A percentile compares a stretch with the other conserved stretches of the same genome.
These are phyloP conservation scores for Anhinga anhinga DNA, from an alignment of 2,113 vertebrate species.

Conservation along the genomic window DNA sequence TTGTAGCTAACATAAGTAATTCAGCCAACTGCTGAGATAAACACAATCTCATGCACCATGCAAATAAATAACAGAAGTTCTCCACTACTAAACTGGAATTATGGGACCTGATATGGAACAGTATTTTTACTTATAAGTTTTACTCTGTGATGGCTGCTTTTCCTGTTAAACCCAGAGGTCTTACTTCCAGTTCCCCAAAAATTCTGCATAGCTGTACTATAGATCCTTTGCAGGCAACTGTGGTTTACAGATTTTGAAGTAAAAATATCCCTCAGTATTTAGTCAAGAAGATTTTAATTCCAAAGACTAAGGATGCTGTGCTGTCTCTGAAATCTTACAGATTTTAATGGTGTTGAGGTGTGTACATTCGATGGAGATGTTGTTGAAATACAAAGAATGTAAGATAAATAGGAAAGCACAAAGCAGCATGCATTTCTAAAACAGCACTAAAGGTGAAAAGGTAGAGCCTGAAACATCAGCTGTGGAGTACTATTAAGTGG, in stretches of 20 bases:
- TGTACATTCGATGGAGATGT: rapidly evolving
- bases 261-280: background rate
- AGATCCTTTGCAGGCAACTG: background rate
- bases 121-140: background rate
- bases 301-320: background rate
- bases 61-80: background rate
- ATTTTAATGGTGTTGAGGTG: background rate
- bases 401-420: background rate
- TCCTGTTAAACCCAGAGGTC: background rate
- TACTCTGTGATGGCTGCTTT: background rate
- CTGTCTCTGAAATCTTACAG: background rate
- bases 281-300: background rate
- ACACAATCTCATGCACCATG: background rate
- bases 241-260: background rate
- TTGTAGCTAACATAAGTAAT: background rate
- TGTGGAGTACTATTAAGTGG: background rate
- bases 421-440: background rate
- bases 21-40: background rate
- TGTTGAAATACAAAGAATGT: background rate
- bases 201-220: background rate
- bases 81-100: background rate
- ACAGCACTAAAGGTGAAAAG: background rate
- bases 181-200: background rate
- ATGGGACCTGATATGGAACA: background rate
- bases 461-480: background rate